phyloP scores from a whole-genome alignment of 2,888 invertebrate genomes.

The Unio pictorum region DNA sequence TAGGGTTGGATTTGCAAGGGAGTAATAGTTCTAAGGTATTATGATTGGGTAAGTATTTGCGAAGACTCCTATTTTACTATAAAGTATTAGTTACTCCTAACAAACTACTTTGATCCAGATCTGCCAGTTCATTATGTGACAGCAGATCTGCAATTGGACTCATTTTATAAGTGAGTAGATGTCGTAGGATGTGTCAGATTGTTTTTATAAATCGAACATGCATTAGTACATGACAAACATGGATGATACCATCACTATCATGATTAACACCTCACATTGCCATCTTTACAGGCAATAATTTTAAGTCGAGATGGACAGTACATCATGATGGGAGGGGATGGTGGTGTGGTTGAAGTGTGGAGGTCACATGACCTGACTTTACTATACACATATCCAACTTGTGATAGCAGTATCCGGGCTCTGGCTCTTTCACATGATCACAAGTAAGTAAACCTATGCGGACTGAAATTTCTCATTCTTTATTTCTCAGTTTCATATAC shows the following conservation, averaged over 20 bases:
- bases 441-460: slow-evolving; percentile 80
- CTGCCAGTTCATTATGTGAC: no score
- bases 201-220: no score
- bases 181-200: no score
- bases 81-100: no score
- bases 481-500: no score
- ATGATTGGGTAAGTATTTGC: no score
- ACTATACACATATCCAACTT: slow-evolving; percentile 97
- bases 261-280: neutral
- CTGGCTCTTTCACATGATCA: slow-evolving; percentile 98
- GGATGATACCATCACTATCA: neutral
- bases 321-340: slow-evolving; percentile 96
- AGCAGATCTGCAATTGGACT: no score
- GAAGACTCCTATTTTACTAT: no score
- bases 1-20: no score
- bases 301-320: slow-evolving; percentile 99
- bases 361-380: slow-evolving; percentile 96
- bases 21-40: no score
- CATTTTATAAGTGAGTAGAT: no score
- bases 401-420: slow-evolving; percentile 94
- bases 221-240: neutral
- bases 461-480: neutral
- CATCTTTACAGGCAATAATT: slow-evolving; percentile 75
- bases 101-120: no score
- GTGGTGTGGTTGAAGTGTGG: slow-evolving; percentile 98